Evolutionary conservation across 2,888 invertebrate species (phyloP), one percentile per base, ranked within the genome.

Genomic region (Cryptophagus acutangulus): DNA sequence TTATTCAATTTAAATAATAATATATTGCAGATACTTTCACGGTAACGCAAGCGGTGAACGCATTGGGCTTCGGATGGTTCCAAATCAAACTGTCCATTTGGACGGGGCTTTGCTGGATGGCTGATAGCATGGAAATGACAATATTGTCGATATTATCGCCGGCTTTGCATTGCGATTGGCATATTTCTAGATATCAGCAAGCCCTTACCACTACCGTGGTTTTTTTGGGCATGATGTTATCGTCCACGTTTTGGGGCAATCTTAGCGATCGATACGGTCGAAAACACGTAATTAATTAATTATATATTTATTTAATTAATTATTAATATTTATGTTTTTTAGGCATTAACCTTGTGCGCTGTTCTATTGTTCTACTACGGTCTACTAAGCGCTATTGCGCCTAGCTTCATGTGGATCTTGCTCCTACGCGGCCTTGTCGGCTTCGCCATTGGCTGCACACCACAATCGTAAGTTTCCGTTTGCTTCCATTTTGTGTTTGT

Each of bases 101-200:
- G 60, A 89, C 89, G 12, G 90, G 90, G 0, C 72, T 89, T 1
- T 88, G 89, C 63, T 88, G 91, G 94, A 95, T 94, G 93, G 92
- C 94, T 1, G 95, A 95, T 68, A 92, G 93, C 39, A 95, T 95
- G 94, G 95, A 95, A 72, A 95, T 95, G 90, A 95, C 94, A 62
- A 92, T 96, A 58, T 72, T 95, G 24, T 91, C 92, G 55, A 92
- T 96, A 47, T 71, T 96, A 25, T 90, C 92, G 10, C 94, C 95
- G 8, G 91, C 94, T 0, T 72, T 96, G 37, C 92, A 92, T 63
- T 96, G 95, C 68, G 88, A 90, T 66, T 95, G 95, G 95, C 84
- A 86, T 60, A 87, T 96, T 48, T 79, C 20, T 38, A 83, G 87
- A 63, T 90, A 89, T 68, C 87, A 92, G 61, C 91, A 94, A 74